Conservation (phyloP, 2,113 vertebrate species). For the Otolemur garnettii region DNA sequence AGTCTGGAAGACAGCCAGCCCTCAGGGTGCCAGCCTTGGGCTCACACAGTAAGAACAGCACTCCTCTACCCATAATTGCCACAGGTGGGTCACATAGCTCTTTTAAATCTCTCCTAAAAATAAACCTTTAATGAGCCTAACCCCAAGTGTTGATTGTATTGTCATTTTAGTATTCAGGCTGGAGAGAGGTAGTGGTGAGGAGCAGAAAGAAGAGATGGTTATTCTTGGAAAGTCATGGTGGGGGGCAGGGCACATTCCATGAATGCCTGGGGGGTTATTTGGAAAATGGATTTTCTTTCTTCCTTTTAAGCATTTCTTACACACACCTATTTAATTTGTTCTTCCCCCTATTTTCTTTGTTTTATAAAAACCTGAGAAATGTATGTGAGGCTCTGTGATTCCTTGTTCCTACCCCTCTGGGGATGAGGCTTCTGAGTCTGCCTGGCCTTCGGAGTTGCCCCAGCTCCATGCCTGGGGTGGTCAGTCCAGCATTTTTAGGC, state of each 20-base stretch:
- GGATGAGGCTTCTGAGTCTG: not conserved
- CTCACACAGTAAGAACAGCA: not conserved
- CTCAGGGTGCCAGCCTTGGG: not conserved
- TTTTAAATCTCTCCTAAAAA: constrained; percentile 67
- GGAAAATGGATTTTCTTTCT: constrained; percentile 19
- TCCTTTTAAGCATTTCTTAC: not conserved
- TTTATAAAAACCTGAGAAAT: not conserved
- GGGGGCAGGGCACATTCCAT: not conserved
- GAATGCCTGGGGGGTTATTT: not conserved
- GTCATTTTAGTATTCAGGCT: constrained; percentile 45
- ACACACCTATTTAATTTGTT: not conserved
- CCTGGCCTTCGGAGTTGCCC: not conserved
- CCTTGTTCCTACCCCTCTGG: not conserved
- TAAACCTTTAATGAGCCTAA: constrained; percentile 37
- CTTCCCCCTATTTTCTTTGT: not conserved
- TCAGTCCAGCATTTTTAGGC: not conserved
- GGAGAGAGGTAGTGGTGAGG: not conserved
- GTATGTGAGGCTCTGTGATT: not conserved
- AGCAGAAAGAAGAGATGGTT: not conserved
- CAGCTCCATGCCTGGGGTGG: accelerated
- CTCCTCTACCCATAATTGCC: constrained; percentile 40
- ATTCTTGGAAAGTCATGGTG: not conserved
- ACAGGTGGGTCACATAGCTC: constrained; percentile 48
- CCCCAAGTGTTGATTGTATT: not conserved
- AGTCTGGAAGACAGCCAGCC: constrained; percentile 24